Evolutionary conservation across 2,113 vertebrate species (phyloP), one percentile per base, ranked within the genome.

Genomic region (Spea multiplicata): DNA sequence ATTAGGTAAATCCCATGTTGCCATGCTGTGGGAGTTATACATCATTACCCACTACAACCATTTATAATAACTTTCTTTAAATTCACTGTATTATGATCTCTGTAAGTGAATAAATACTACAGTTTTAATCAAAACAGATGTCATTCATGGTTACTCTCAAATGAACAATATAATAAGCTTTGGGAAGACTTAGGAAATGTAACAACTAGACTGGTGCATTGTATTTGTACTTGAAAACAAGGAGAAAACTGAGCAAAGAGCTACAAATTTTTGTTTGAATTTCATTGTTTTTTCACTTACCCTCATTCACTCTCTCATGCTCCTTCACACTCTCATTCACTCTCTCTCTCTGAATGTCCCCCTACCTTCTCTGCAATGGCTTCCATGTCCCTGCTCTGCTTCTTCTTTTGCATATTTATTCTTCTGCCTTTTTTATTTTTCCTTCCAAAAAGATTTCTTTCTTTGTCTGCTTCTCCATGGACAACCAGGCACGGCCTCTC

Each of bases 21-120:
- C 53, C 46, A 14, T 10, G 30, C 52, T 59, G 12, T 16, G 71
- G 13, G 53, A 46, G 71, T 44, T 46, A 61, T 73, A 73, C 52
- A 73, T 59, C 71, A 73, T 73, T 73, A 73, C 45, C 52, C 71
- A 57, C 59, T 73, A 73, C 71, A 59, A 46, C 16, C 53, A 59
- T 73, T 73, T 59, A 59, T 61, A 73, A 57, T 44, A 59, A 73
- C 53, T 46, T 73, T 73, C 53, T 14, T 59, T 44, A 73, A 44
- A 73, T 10, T 45, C 30, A 59, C 44, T 73, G 59, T 73, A 73
- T 52, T 59, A 52, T 30, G 52, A 57, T 14, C n/a, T 14, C 17
- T 57, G 52, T 6, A 72, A 72, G 57, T 72, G 6, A 14, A 16
- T 72, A 72, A 72, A 72, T 72, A 52, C 44, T 13, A 10, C 9